These are phyloP conservation scores for Hymenopus coronatus DNA, from an alignment of 2,888 invertebrate species.

Conservation along the genomic window DNA sequence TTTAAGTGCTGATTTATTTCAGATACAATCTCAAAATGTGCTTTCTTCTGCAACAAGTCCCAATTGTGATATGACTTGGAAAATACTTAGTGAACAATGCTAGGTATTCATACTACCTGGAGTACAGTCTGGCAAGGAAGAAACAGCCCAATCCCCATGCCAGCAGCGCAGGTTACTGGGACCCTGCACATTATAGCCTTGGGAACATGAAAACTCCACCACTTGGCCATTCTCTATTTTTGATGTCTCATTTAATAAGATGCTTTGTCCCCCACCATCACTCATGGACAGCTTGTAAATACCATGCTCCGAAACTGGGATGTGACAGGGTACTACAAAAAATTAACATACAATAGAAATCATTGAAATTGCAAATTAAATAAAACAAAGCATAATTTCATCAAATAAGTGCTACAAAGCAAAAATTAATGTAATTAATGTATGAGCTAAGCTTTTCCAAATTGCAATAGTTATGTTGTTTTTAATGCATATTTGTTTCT, in stretches of 20 bases:
- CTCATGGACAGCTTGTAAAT: conserved; percentile 58
- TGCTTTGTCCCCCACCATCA: conserved; percentile 16
- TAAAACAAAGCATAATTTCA: background rate
- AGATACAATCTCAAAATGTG: background rate
- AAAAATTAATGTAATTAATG: background rate
- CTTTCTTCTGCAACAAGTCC: background rate
- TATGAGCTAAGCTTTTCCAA: background rate
- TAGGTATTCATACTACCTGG: conserved; percentile 53
- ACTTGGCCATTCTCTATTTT: conserved; percentile 67
- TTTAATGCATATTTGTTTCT: background rate
- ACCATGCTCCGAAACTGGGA: conserved; percentile 67
- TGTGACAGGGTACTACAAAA: conserved; percentile 64
- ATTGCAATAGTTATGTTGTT: background rate
- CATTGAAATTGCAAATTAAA: background rate
- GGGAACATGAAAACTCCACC: conserved; percentile 72
- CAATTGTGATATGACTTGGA: background rate
- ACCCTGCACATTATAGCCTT: conserved; percentile 62
- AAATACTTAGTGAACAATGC: background rate
- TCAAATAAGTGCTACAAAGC: background rate
- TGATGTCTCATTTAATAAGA: conserved; percentile 54
- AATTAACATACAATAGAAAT: background rate
- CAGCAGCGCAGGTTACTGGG: conserved; percentile 71
- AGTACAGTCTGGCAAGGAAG: conserved; percentile 71
- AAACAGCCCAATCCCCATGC: conserved; percentile 79
- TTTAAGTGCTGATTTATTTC: background rate